Percentiles rank a stretch among this genome's conserved stretches.
Conservation (phyloP, 2,888 invertebrate species). For the Idaea straminata region DNA sequence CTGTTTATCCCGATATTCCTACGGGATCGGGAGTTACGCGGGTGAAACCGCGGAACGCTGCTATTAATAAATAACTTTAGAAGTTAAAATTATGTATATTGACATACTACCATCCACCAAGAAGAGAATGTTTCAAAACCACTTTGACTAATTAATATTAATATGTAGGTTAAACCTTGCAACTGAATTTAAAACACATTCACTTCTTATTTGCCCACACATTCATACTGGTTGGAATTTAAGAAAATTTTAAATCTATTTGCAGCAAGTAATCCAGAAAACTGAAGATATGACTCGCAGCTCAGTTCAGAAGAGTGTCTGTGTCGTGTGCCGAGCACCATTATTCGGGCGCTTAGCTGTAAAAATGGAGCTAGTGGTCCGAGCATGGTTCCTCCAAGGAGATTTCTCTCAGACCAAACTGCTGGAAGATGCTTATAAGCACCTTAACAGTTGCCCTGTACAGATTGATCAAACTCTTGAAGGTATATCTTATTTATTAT, state of each 20-base stretch:
- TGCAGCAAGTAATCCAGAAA: conserved; percentile 92
- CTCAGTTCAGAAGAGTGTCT: conserved; percentile 98
- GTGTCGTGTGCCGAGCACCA: conserved; percentile 94
- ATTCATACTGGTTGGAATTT: too few species aligned
- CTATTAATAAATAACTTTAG: too few species aligned
- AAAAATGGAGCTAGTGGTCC: conserved; percentile 97
- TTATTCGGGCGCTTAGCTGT: conserved; percentile 97
- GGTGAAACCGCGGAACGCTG: too few species aligned
- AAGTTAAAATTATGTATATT: too few species aligned
- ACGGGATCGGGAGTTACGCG: too few species aligned
- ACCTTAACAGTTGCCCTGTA: conserved; percentile 91
- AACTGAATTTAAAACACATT: too few species aligned
- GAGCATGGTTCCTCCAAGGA: conserved; percentile 97
- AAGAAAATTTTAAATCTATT: conserved; percentile 10
- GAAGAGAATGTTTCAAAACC: too few species aligned
- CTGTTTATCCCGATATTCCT: too few species aligned
- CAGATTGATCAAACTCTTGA: conserved; percentile 73
- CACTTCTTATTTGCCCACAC: too few species aligned
- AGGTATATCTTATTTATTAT: conserved; percentile 45
- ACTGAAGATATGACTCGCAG: conserved; percentile 98
- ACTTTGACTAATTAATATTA: too few species aligned
- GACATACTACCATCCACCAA: too few species aligned
- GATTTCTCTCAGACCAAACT: conserved; percentile 94
- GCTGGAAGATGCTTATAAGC: conserved; percentile 94
- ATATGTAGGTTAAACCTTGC: too few species aligned